Conservation (phyloP, 2,113 vertebrate genomes). For the Seriola rivoliana region DNA sequence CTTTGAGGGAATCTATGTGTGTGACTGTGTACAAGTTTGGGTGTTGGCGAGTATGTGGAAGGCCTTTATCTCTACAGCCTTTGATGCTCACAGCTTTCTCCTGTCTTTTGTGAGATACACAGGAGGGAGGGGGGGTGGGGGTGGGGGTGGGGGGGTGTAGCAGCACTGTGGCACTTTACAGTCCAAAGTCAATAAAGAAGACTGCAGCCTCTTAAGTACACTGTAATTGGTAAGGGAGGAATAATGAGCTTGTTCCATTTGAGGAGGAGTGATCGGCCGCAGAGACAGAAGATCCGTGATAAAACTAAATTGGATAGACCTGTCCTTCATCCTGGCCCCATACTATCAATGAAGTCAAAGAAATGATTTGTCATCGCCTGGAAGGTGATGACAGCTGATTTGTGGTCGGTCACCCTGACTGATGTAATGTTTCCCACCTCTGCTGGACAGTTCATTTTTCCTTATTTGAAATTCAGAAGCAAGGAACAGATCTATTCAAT, state of each 20-base stretch:
- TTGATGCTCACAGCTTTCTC: conserved; percentile 50
- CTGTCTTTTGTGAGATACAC: not conserved
- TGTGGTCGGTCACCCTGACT: not conserved
- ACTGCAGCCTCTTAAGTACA: not conserved
- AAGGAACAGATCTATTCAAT: not conserved
- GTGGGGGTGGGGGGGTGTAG: too few species aligned
- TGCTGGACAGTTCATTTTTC: not conserved
- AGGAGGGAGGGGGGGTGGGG: not conserved
- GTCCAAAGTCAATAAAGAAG: not conserved
- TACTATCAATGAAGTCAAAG: accelerated
- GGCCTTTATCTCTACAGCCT: conserved; percentile 48
- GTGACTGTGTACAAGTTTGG: conserved; percentile 1
- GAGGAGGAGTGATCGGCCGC: not conserved
- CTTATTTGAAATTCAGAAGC: not conserved
- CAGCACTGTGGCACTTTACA: not conserved
- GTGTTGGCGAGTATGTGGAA: conserved; percentile 4
- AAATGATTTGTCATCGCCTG: not conserved
- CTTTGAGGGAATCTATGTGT: conserved; percentile 7
- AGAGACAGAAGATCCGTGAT: not conserved
- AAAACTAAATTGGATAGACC: conserved; percentile 18
- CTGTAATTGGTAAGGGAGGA: conserved; percentile 28
- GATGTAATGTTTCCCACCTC: not conserved
- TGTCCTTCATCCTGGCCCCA: not conserved
- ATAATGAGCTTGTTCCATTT: conserved; percentile 42
- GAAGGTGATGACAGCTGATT: conserved; percentile 1